phyloP scores from a whole-genome alignment of 2,113 vertebrate species.

The Calyptomena viridis region DNA sequence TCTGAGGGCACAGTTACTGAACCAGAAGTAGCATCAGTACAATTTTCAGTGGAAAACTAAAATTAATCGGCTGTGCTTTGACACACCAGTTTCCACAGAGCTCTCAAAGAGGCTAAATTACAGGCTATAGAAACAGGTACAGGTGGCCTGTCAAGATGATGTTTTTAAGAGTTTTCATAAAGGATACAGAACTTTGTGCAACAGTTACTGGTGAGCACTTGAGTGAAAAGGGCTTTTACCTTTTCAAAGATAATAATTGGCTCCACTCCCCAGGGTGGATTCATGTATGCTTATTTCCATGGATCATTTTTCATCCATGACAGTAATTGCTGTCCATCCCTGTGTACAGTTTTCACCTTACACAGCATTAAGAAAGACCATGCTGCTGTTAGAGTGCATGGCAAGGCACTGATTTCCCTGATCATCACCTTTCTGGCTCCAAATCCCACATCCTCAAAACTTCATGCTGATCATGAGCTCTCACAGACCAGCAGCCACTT shows the following conservation, averaged over 20 bases:
- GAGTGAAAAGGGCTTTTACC: background rate
- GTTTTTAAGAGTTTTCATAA: background rate
- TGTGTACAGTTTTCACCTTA: background rate
- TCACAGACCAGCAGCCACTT: background rate
- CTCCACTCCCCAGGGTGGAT: background rate
- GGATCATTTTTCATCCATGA: background rate
- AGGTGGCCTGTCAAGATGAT: background rate
- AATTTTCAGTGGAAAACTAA: background rate
- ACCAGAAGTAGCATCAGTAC: fast-evolving
- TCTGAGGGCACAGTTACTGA: background rate
- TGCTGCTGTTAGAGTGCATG: background rate
- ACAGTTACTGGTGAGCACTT: background rate
- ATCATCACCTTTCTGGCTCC: background rate
- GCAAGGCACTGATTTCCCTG: background rate
- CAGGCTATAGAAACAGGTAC: fast-evolving
- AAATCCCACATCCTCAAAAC: background rate
- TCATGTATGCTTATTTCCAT: background rate
- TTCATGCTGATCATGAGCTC: background rate
- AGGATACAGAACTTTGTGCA: background rate
- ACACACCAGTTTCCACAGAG: background rate
- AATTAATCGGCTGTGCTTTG: fast-evolving
- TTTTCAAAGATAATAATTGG: background rate
- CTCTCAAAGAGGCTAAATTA: background rate
- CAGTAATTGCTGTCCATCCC: background rate
- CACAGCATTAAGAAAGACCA: fast-evolving